These are phyloP conservation scores for Halesus radiatus DNA, from an alignment of 1,140 invertebrate species.

Conservation along the genomic window DNA sequence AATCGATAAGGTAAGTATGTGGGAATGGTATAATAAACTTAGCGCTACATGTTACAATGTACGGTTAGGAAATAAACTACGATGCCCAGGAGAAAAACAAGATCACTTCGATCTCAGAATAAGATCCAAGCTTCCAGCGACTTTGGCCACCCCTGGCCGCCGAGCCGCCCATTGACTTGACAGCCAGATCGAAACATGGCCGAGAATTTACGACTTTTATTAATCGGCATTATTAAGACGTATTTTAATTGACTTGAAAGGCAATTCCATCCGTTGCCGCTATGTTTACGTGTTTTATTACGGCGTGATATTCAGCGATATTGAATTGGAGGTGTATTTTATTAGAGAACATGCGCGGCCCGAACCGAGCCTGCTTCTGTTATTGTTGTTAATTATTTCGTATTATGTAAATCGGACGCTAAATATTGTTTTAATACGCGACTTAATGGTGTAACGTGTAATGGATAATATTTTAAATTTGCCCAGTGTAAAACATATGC, in stretches of 20 bases:
- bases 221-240: conserved; percentile 26
- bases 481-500: too few species aligned
- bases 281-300: conserved; percentile 13
- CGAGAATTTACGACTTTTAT: conserved; percentile 30
- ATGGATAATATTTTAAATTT: neutral
- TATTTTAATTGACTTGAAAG: conserved; percentile 30
- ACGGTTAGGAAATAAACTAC: too few species aligned
- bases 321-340: neutral
- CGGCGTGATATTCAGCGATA: neutral
- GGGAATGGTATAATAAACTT: too few species aligned
- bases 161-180: neutral
- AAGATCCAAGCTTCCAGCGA: neutral
- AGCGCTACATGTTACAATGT: too few species aligned
- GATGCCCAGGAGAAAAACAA: too few species aligned
- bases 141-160: neutral
- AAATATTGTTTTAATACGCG: neutral
- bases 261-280: conserved; percentile 20
- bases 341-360: neutral
- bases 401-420: conserved; percentile 3
- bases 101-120: too few species aligned
- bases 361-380: neutral
- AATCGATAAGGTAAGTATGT: too few species aligned
- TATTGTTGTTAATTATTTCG: neutral
- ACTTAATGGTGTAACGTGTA: neutral
- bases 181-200: neutral